phyloP scores from a whole-genome alignment of 2,797 vertebrate species.

The Parambassis ranga region DNA sequence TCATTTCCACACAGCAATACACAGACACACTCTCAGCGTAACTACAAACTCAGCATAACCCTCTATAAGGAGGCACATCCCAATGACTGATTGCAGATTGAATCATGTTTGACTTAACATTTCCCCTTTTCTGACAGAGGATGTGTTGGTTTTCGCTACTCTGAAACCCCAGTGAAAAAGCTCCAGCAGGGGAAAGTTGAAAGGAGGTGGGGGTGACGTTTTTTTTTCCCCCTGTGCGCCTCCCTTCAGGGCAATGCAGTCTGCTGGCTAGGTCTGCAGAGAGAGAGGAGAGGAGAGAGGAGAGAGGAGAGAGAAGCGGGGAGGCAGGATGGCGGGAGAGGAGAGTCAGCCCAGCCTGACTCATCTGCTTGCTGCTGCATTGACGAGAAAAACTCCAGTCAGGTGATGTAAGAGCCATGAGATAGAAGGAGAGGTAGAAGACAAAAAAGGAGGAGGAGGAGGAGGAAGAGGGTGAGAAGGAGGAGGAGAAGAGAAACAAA shows the following conservation, averaged over 20 bases:
- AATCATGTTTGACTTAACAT: slow-evolving; percentile 41
- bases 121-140: slow-evolving; percentile 26
- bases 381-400: slow-evolving; percentile 72
- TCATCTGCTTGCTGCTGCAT: slow-evolving; percentile 79
- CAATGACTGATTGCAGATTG: slow-evolving; percentile 31
- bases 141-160: slow-evolving; percentile 21
- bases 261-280: slow-evolving; percentile 58
- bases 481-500: slow-evolving; percentile 37
- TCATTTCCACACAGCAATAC: slow-evolving; percentile 37
- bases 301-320: slow-evolving; percentile 13
- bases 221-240: slow-evolving; percentile 21
- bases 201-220: slow-evolving; percentile 20
- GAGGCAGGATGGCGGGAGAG: slow-evolving; percentile 40
- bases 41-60: slow-evolving; percentile 26
- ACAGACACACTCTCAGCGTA: slow-evolving; percentile 16
- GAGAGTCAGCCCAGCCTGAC: slow-evolving; percentile 73
- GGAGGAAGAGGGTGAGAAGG: slow-evolving; percentile 28
- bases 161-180: slow-evolving; percentile 5
- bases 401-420: slow-evolving; percentile 77
- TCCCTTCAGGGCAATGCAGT: slow-evolving; percentile 50
- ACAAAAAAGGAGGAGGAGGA: slow-evolving; percentile 57
- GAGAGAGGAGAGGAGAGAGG: slow-evolving; percentile 8
- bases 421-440: slow-evolving; percentile 54
- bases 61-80: slow-evolving; percentile 8
- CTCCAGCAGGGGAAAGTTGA: neutral